Percentiles rank a stretch among this genome's conserved stretches.
These are phyloP conservation scores for Chymomyza amoena DNA, from an alignment of 2,888 invertebrate genomes.

Conservation along the genomic window DNA sequence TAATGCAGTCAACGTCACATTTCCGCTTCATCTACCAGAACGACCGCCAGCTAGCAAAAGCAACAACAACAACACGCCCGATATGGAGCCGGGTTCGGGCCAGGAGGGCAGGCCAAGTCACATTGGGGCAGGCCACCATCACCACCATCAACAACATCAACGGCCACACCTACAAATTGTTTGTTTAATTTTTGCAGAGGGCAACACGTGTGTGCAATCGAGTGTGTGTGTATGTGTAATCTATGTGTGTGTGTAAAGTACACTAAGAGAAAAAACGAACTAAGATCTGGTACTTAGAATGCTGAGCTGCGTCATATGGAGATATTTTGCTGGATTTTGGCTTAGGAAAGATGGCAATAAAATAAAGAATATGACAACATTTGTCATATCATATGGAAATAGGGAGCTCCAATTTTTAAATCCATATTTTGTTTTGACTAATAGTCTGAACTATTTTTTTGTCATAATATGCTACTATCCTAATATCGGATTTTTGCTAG, in stretches of 20 bases:
- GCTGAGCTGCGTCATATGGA: no score
- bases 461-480: no score
- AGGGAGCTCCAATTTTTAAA: no score
- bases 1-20: constrained; percentile 64
- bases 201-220: constrained; percentile 14
- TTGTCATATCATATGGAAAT: no score
- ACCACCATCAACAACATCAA: not conserved
- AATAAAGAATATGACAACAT: no score
- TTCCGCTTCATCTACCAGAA: constrained; percentile 75
- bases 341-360: no score
- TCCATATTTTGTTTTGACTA: no score
- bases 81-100: not conserved
- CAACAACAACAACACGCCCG: constrained; percentile 11
- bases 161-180: constrained; percentile 72
- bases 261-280: not conserved
- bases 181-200: constrained; percentile 41
- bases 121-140: constrained; percentile 18
- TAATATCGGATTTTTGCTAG: no score
- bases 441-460: no score
- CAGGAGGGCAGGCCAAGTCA: constrained; percentile 23
- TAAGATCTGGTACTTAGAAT: no score
- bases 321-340: no score
- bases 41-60: constrained; percentile 56
- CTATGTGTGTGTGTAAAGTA: not conserved
- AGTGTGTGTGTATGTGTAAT: not conserved